Evolutionary conservation across 2,113 vertebrate species (phyloP), one percentile per base, ranked within the genome.

Genomic region (Centropus bengalensis): DNA sequence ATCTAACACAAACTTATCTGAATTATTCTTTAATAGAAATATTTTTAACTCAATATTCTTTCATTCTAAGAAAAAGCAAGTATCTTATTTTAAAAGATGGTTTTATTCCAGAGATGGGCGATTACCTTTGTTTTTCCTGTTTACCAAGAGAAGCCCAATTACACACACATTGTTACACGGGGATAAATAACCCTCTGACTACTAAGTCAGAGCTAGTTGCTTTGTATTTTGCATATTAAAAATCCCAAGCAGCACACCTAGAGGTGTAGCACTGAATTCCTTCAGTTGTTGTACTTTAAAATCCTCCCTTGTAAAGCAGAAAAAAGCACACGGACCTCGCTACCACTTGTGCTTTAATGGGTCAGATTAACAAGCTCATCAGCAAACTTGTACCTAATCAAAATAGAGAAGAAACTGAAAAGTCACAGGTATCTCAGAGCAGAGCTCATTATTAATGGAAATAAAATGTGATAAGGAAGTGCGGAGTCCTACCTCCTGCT

Each of bases 211-310:
- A 82, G 16, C 7, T 36, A 73, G 30, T 13, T 45, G 21, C 8
- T 62, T 58, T 23, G 5, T 12, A 18, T 13, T 86, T 93, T 75
- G 54, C 10, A 2, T n/a, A 49, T 42, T 20, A 6, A 54, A 70
- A 70, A 63, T 17, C 5, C 4, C 0, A 2, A 58, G 10, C 10
- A 71, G 63, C 23, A 8, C 1, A 3, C 32, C 11, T 26, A 42
- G 27, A 70, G 52, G 8, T 77, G 10, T 15, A 4, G 23, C 18
- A 67, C 6, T 70, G 51, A 45, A 52, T 42, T 78, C 28, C n/a
- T 70, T 30, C 32, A 74, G 73, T 11, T 22, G 6, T n/a, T 24
- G 32, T 63, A 19, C 22, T 78, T 47, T 60, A 45, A 82, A 88
- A 82, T 51, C 28, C 47, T 8, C 44, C 54, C 42, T 38, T 9